Base-by-base conservation (phyloP, 2,113 vertebrate genomes). In the Engystomops pustulosus region DNA sequence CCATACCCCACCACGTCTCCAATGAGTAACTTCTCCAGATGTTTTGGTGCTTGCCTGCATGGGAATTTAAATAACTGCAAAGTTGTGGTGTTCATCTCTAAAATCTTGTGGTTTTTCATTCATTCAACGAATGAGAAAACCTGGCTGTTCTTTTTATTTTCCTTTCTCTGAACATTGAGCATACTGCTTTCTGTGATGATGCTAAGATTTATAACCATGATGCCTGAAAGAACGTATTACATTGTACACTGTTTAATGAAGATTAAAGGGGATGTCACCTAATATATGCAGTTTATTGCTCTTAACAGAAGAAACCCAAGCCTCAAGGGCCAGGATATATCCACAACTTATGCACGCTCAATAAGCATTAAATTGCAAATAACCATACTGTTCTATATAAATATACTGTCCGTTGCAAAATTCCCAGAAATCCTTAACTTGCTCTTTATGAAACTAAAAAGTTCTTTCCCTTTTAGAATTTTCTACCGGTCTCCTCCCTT, bases 21-120 rank as follows among this genome's bases (percentile, higher is more conserved):
- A 47, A 68, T 23, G 45, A 83, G 41, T 76, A 67, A 62, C 72
- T 30, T 75, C 69, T 60, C 32, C 79, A 76, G 65, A 74, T 83
- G 80, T 77, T 65, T 79, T 51, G 55, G 78, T 85, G 84, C 77
- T 80, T 85, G 84, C 69, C 77, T 85, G 84, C 77, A 81, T 85
- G 84, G 84, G 78, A 79, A 79, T 86, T 51, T 8, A 80, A 38
- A 65, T 12, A 47, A 67, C 34, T 10, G 45, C 47, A 77, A 85
- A 32, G 34, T 67, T 55, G 47, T 60, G 83, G 41, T 68, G 27
- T 38, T 36, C 72, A 7, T 0, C 25, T 58, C 18, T 78, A 68
- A 68, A 51, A 79, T 79, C 49, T 20, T 77, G 38, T 58, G 83
- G 75, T 85, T 85, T 85, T 79, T 79, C 80, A 83, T 81, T 77